Conservation (phyloP, 2,888 invertebrate species). For the Tenthredo amoena region DNA sequence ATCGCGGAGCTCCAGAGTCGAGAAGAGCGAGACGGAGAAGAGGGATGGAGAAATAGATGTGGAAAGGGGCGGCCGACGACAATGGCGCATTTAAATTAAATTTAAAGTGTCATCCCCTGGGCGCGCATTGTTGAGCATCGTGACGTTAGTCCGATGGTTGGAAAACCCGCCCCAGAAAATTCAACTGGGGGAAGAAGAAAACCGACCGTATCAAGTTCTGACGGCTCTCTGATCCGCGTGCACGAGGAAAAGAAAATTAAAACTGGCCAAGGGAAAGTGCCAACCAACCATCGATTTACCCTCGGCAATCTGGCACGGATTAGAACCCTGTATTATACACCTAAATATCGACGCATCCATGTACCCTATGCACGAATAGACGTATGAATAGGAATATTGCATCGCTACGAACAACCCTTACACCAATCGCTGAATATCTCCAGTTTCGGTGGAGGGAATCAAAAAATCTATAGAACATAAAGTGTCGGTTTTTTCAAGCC, state of each 20-base stretch:
- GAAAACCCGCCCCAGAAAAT: conserved; percentile 49
- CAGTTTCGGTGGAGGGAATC: not conserved
- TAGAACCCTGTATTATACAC: conserved; percentile 1
- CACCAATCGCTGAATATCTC: not conserved
- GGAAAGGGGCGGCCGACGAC: conserved; percentile 60
- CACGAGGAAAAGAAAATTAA: conserved; percentile 38
- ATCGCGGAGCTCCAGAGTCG: conserved; percentile 19
- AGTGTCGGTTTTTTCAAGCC: not conserved
- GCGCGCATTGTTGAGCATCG: conserved; percentile 63
- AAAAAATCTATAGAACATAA: not conserved
- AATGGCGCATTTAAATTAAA: conserved; percentile 72
- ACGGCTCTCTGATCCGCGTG: conserved; percentile 38
- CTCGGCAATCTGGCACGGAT: not conserved
- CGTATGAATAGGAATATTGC: not conserved
- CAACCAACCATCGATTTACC: conserved; percentile 34
- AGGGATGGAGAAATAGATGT: conserved; percentile 7
- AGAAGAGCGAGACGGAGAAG: not conserved
- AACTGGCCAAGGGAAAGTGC: conserved; percentile 30
- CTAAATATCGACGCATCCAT: not conserved
- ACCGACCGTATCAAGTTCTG: conserved; percentile 50
- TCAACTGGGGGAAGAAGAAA: conserved; percentile 36
- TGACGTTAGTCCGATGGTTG: conserved; percentile 31
- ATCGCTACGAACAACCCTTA: not conserved
- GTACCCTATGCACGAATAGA: not conserved
- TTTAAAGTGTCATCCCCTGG: conserved; percentile 72